Percentiles rank a stretch among this genome's conserved stretches.
Conservation (phyloP, 1,140 invertebrate genomes). For the Hydropsyche tenuis region DNA sequence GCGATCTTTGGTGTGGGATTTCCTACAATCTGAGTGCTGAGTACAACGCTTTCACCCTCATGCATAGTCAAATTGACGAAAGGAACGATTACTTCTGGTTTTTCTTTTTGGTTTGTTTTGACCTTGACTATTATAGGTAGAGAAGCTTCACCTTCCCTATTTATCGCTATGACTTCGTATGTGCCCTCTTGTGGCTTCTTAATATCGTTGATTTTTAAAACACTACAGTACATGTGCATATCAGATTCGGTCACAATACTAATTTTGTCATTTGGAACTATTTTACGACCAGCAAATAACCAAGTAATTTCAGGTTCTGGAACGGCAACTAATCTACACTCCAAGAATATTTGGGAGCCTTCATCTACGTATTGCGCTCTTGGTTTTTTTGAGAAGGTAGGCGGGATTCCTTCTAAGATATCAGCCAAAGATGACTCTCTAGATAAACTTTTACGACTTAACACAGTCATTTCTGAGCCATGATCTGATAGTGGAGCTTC, state of each 20-base stretch:
- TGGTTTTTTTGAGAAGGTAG: constrained; percentile 89
- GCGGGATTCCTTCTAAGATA: constrained; percentile 90
- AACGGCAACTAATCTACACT: constrained; percentile 85
- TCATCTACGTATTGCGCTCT: constrained; percentile 84
- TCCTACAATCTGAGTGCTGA: constrained; percentile 80
- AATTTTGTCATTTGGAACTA: constrained; percentile 72
- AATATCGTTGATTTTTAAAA: constrained; percentile 79
- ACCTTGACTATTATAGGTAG: constrained; percentile 84
- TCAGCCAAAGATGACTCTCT: constrained; percentile 89
- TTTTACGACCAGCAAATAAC: constrained; percentile 77
- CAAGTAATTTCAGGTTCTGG: constrained; percentile 89
- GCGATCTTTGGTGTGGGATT: constrained; percentile 79
- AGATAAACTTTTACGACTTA: constrained; percentile 82
- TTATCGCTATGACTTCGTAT: constrained; percentile 87
- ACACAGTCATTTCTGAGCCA: constrained; percentile 80
- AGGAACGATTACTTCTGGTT: constrained; percentile 82
- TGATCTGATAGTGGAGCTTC: constrained; percentile 88
- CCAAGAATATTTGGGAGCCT: constrained; percentile 78
- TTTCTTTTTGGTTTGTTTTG: constrained; percentile 75
- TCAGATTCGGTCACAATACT: constrained; percentile 80
- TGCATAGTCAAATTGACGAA: constrained; percentile 75
- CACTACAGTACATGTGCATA: constrained; percentile 88
- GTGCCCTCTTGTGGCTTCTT: constrained; percentile 82
- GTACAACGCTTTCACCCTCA: constrained; percentile 77
- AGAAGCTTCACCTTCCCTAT: constrained; percentile 87